Percentiles rank a stretch among this genome's conserved stretches.
Conservation (phyloP, 2,797 vertebrate species). For the Todus mexicanus region DNA sequence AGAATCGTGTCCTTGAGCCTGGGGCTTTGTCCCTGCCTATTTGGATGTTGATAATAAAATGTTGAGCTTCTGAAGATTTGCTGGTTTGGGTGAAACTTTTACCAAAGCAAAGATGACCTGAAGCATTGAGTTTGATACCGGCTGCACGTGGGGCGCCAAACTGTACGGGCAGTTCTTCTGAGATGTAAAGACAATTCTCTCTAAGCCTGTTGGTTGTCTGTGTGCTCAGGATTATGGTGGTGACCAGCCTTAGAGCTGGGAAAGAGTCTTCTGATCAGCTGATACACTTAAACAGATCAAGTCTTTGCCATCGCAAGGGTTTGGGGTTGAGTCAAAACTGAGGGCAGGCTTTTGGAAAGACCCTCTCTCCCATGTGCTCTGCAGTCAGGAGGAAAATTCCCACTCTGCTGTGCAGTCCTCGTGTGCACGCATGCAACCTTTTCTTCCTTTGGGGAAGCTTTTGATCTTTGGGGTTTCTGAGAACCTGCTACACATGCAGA, state of each 20-base stretch:
- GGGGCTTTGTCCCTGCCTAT: not conserved
- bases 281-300: not conserved
- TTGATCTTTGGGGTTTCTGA: not conserved
- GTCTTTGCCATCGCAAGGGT: not conserved
- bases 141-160: accelerated
- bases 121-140: not conserved
- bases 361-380: accelerated
- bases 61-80: not conserved
- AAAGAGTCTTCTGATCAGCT: not conserved
- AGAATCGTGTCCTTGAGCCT: accelerated
- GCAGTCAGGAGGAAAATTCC: not conserved
- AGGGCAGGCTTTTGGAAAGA: not conserved
- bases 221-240: not conserved
- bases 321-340: not conserved
- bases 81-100: not conserved
- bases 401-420: accelerated
- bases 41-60: not conserved
- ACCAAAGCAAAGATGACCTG: not conserved
- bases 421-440: accelerated
- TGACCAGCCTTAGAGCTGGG: not conserved
- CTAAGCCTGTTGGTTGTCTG: not conserved
- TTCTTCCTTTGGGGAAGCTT: not conserved
- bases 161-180: not conserved
- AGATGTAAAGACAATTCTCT: not conserved
- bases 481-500: not conserved